phyloP scores from a whole-genome alignment of 2,113 vertebrate genomes.

The Vulpes lagopus region DNA sequence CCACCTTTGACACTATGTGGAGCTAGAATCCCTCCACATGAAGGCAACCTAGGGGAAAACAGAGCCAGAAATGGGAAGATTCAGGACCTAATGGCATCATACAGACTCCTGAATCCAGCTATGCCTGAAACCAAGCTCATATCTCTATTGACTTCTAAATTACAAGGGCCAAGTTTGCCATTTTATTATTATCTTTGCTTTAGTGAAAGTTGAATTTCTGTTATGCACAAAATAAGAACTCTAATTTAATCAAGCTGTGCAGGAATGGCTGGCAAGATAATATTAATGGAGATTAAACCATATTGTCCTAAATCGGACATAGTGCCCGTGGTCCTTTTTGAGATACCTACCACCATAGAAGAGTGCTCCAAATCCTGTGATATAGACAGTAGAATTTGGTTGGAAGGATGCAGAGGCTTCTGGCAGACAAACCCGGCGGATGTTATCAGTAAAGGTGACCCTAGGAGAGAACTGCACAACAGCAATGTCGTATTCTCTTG shows the following conservation, averaged over 20 bases:
- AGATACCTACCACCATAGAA: constrained; percentile 85
- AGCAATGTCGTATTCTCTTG: constrained; percentile 86
- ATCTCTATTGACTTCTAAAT: not conserved
- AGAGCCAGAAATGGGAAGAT: not conserved
- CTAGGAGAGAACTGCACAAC: constrained; percentile 83
- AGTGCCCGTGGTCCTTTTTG: not conserved
- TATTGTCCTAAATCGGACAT: not conserved
- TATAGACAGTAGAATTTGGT: constrained; percentile 84
- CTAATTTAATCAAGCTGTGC: not conserved
- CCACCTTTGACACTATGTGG: not conserved
- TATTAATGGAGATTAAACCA: not conserved
- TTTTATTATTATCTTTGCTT: not conserved
- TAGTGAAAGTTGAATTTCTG: not conserved
- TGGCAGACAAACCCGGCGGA: constrained; percentile 88
- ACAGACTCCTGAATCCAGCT: not conserved
- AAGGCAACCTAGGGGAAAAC: not conserved
- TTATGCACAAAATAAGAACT: not conserved
- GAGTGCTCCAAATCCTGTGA: constrained; percentile 89
- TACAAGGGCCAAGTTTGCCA: not conserved
- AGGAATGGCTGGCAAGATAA: not conserved
- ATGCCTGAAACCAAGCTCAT: not conserved
- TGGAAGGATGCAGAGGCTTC: constrained; percentile 82
- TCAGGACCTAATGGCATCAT: not conserved
- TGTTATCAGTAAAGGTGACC: constrained; percentile 83
- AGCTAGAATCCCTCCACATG: not conserved